Evolutionary conservation across 2,888 invertebrate species (phyloP).

Genomic region (Diaphora mendica): DNA sequence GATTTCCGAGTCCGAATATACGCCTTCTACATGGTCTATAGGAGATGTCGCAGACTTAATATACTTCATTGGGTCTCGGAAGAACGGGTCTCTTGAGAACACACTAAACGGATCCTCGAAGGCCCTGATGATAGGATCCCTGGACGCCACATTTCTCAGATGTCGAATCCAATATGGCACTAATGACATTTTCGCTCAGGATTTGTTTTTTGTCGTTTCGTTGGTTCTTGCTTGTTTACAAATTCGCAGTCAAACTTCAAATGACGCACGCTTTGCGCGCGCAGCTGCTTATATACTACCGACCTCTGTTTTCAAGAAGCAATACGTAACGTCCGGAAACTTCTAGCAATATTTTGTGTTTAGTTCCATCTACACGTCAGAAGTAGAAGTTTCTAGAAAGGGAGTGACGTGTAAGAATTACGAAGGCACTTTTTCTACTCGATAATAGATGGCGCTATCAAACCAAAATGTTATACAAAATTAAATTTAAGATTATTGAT

Average conservation of each 20-base stretch:
- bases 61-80: slow-evolving; percentile 74
- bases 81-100: slow-evolving; percentile 75
- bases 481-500: not conserved
- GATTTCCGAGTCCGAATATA: slow-evolving; percentile 85
- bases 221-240: slow-evolving; percentile 13
- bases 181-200: slow-evolving; percentile 69
- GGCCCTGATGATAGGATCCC: slow-evolving; percentile 70
- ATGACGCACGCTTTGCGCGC: slow-evolving; percentile 42
- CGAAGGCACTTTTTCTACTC: not conserved
- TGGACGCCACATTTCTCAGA: slow-evolving; percentile 70
- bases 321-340: slow-evolving; percentile 63
- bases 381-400: slow-evolving; percentile 29
- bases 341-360: slow-evolving; percentile 52
- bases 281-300: slow-evolving; percentile 53
- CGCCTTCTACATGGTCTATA: slow-evolving; percentile 74
- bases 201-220: slow-evolving; percentile 15
- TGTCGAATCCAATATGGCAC: slow-evolving; percentile 81
- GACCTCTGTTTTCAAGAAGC: slow-evolving; percentile 69
- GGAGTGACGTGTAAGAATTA: not conserved
- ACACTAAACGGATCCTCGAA: slow-evolving; percentile 74
- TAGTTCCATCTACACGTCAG: slow-evolving; percentile 60
- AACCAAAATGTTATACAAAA: not conserved
- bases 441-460: not conserved
- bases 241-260: slow-evolving; percentile 29
- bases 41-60: slow-evolving; percentile 66